phyloP scores from a whole-genome alignment of 2,888 invertebrate genomes.

The Apodemia zela region DNA sequence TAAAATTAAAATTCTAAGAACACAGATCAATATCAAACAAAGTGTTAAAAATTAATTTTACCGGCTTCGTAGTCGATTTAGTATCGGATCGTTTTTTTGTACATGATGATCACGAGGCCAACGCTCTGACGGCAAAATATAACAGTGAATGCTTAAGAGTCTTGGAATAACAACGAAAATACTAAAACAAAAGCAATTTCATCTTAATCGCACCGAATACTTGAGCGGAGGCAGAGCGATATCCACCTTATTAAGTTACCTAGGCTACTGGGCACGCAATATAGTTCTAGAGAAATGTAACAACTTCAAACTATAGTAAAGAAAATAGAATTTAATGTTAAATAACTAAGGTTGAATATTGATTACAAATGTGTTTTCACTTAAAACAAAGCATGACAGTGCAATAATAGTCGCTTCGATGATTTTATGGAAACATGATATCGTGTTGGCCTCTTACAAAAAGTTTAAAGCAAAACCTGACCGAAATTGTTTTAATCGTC shows the following conservation, averaged over 20 bases:
- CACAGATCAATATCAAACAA: neutral
- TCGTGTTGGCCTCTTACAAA: conserved; percentile 74
- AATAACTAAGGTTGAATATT: conserved; percentile 27
- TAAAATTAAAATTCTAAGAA: neutral
- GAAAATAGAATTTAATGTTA: conserved; percentile 24
- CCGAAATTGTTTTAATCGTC: conserved; percentile 79
- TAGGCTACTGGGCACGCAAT: conserved; percentile 76
- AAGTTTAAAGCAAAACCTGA: conserved; percentile 67
- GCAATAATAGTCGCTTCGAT: conserved; percentile 76
- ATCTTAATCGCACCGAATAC: conserved; percentile 76
- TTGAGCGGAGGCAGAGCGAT: conserved; percentile 71
- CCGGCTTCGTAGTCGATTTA: neutral
- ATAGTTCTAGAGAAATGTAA: conserved; percentile 37
- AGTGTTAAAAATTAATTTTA: conserved; percentile 10
- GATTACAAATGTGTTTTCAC: conserved; percentile 29
- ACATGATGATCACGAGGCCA: conserved; percentile 22
- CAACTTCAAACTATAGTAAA: conserved; percentile 32
- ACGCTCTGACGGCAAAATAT: conserved; percentile 20
- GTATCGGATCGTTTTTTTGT: conserved; percentile 1
- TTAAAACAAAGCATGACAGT: conserved; percentile 52
- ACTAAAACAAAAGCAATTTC: conserved; percentile 66
- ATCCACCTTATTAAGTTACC: conserved; percentile 77
- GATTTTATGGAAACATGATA: conserved; percentile 79
- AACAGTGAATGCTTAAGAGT: conserved; percentile 19
- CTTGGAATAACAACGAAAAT: conserved; percentile 44